Conservation (phyloP, 2,888 invertebrate genomes). For the Gibbula magus region DNA sequence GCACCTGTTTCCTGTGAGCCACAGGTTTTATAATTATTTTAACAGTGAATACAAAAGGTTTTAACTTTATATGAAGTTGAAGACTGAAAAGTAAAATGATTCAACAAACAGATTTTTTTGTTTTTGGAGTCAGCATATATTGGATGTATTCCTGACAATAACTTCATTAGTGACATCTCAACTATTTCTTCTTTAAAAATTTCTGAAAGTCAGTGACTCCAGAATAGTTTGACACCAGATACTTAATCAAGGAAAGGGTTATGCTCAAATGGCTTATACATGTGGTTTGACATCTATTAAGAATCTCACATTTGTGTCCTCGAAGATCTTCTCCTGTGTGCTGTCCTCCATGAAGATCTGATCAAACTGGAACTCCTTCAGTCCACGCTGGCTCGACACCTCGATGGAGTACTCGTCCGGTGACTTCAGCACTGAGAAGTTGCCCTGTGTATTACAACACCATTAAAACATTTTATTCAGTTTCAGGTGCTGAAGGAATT, state of each 20-base stretch:
- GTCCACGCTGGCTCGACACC: slow-evolving; percentile 72
- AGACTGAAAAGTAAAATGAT: too few relatives aligned
- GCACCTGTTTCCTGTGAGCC: too few relatives aligned
- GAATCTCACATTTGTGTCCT: slow-evolving; percentile 74
- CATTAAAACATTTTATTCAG: too few relatives aligned
- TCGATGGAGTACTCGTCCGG: slow-evolving; percentile 71
- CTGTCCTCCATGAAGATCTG: slow-evolving; percentile 73
- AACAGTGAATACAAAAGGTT: too few relatives aligned
- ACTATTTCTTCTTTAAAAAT: too few relatives aligned
- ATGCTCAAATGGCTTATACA: background rate
- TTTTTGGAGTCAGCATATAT: too few relatives aligned
- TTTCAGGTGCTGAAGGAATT: too few relatives aligned
- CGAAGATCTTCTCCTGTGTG: slow-evolving; percentile 74
- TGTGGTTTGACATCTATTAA: background rate
- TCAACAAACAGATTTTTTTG: too few relatives aligned
- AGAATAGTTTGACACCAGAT: background rate
- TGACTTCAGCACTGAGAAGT: slow-evolving; percentile 63
- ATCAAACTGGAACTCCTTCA: slow-evolving; percentile 75
- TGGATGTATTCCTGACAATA: too few relatives aligned
- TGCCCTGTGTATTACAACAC: slow-evolving; percentile 55
- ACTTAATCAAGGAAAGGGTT: background rate
- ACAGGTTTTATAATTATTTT: too few relatives aligned
- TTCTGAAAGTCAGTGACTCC: background rate
- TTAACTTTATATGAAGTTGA: too few relatives aligned
- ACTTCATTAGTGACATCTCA: too few relatives aligned